Evolutionary conservation across 2,113 vertebrate genomes (phyloP), one percentile per base, ranked within the genome.

Genomic region (Parus major): DNA sequence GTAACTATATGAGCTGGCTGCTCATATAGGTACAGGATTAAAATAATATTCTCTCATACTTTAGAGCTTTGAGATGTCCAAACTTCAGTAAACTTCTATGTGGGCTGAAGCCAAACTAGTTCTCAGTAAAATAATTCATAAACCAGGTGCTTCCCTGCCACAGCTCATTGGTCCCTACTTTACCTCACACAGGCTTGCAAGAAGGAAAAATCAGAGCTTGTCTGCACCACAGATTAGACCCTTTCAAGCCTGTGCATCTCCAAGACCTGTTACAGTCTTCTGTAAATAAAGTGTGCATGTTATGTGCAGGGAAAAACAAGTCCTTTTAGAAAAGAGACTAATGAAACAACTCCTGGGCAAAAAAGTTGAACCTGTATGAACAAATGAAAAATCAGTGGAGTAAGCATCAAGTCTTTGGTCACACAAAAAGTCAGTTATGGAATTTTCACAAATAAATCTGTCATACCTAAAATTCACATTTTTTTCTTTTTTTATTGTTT

Each of bases 291-390:
- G 3, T 31, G 7, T n/a, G 15, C 2, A 3, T 14, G 3, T 44
- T 44, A 52, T 16, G 59, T 44, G 29, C 4, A 2, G 14, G 9
- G 2, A 3, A 7, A 7, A 59, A 21, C 0, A 10, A 14, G 5
- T 35, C 19, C 7, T 59, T 61, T 68, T 4, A 3, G 17, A 49
- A 78, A 81, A 61, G 10, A 49, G 19, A 39, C 66, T 71, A 71
- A 22, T 0, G 0, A 52, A 33, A 33, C 12, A 42, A 39, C 8
- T 11, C 10, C 33, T 31, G 9, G 0, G 4, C 13, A 39, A 50
- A 29, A 29, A 82, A n/a, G 8, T 19, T 75, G 41, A 63, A 39
- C 4, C 9, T 42, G 5, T 24, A 28, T 41, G 27, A 92, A 68
- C 12, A 47, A 46, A 36, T 28, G 2, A 39, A 89, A 82, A 42